Evolutionary conservation across 2,797 vertebrate genomes (phyloP).

Genomic region (Heteromormyrus szaboi): DNA sequence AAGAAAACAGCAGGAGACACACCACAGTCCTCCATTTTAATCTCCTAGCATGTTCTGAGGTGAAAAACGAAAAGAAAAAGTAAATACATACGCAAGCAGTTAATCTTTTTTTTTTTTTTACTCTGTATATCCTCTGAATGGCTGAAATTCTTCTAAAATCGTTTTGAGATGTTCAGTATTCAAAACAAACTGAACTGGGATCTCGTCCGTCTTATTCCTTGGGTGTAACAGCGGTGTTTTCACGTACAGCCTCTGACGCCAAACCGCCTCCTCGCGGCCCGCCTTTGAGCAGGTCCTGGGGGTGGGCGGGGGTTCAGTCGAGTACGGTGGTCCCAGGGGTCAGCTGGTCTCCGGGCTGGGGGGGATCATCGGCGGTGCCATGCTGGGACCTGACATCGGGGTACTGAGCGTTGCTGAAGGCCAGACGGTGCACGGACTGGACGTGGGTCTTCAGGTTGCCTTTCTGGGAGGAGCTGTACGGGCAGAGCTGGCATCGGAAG

Average conservation of each 20-base stretch:
- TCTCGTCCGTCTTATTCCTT: not conserved
- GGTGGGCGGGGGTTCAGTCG: not conserved
- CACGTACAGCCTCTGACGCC: not conserved
- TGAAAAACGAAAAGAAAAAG: not conserved
- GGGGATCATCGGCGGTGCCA: slow-evolving; percentile 31
- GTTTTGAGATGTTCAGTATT: not conserved
- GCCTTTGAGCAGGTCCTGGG: not conserved
- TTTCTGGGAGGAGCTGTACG: slow-evolving; percentile 83
- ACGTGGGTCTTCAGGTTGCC: slow-evolving; percentile 72
- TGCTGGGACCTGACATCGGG: slow-evolving; percentile 36
- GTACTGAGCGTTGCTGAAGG: slow-evolving; percentile 63
- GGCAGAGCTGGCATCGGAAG: slow-evolving; percentile 65
- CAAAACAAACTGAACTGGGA: not conserved
- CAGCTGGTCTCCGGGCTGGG: not conserved
- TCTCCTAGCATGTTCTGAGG: not conserved
- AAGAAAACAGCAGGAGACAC: not conserved
- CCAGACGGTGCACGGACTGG: slow-evolving; percentile 60
- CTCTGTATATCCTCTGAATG: not conserved
- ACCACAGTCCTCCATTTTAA: not conserved
- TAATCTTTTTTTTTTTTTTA: not conserved
- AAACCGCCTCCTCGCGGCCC: not conserved
- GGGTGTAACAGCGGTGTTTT: not conserved
- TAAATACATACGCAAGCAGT: not conserved
- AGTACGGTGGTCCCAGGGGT: not conserved
- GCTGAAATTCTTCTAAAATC: not conserved